Evolutionary conservation across 2,113 vertebrate species (phyloP).

Genomic region (Campylorhamphus procurvoides): DNA sequence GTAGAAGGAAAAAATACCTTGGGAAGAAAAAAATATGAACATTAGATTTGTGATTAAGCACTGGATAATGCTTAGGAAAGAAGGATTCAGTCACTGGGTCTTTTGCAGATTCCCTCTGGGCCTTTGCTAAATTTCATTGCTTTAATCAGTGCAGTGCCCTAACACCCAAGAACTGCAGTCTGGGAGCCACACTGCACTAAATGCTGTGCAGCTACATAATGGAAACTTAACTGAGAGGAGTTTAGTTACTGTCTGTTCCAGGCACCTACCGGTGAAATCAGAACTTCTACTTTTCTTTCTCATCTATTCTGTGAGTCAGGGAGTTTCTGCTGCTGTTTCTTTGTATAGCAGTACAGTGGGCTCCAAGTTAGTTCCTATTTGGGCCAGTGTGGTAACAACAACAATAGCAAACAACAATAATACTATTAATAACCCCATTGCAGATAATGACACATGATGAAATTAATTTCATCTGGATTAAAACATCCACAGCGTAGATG

Average conservation of each 20-base stretch:
- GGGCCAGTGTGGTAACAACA: not conserved
- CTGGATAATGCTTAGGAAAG: not conserved
- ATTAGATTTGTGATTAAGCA: not conserved
- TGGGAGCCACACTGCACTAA: not conserved
- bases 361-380: not conserved
- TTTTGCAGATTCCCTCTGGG: not conserved
- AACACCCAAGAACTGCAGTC: not conserved
- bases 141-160: not conserved
- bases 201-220: not conserved
- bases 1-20: not conserved
- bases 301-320: not conserved
- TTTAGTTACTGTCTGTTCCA: not conserved
- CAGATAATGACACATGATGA: not conserved
- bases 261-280: not conserved
- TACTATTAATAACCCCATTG: not conserved
- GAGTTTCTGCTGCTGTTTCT: not conserved
- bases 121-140: not conserved
- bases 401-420: not conserved
- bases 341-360: not conserved
- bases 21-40: not conserved
- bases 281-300: not conserved
- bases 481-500: not conserved
- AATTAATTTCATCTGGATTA: not conserved
- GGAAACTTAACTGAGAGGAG: not conserved
- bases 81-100: not conserved